Conservation (phyloP, 2,797 vertebrate genomes). For the Menidia menidia region DNA sequence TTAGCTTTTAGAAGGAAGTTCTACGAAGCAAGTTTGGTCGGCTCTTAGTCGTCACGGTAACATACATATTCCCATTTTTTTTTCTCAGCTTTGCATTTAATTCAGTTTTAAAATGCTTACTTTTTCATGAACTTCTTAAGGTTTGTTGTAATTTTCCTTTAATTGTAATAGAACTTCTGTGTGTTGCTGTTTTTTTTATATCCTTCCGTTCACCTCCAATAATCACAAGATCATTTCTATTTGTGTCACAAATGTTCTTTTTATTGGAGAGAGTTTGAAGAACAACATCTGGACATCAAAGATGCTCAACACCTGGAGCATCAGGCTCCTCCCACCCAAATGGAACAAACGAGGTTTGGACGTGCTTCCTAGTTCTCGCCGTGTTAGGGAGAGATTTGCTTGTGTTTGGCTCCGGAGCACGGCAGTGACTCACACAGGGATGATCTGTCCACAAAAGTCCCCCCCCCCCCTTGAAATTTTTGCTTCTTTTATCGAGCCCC, state of each 20-base stretch:
- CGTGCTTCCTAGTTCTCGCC: neutral
- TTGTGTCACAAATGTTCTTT: neutral
- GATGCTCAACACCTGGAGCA: neutral
- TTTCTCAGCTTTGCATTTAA: slow-evolving; percentile 3
- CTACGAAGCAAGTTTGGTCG: neutral
- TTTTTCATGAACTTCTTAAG: neutral
- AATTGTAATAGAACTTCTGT: neutral
- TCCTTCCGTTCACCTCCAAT: neutral
- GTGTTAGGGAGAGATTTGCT: too few relatives aligned
- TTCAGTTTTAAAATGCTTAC: neutral
- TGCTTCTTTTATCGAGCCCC: too few relatives aligned
- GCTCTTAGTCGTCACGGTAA: neutral
- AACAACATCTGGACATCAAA: neutral
- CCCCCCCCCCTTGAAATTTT: neutral
- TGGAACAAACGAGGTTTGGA: neutral
- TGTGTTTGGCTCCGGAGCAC: neutral
- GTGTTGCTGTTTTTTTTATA: neutral
- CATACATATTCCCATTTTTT: neutral
- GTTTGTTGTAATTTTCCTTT: neutral
- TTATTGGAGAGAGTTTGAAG: neutral
- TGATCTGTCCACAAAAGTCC: too few relatives aligned
- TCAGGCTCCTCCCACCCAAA: neutral
- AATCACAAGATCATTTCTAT: neutral
- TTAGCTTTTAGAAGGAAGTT: neutral
- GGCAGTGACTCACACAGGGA: neutral